Evolutionary conservation across 2,113 vertebrate genomes (phyloP).

Genomic region (Colinus virginianus): DNA sequence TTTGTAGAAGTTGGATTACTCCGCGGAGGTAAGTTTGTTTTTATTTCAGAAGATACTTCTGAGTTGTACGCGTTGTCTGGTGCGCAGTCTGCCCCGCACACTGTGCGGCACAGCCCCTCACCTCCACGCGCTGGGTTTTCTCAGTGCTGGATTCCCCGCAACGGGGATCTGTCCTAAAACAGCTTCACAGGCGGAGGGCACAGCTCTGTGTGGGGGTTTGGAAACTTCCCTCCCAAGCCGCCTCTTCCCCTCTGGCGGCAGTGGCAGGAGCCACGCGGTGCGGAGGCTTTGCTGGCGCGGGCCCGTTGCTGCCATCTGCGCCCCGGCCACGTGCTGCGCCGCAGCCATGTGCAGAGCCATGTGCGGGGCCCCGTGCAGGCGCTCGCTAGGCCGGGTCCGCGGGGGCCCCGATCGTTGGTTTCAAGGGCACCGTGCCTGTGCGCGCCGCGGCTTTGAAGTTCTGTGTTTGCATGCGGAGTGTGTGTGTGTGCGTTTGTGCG

Average conservation of each 20-base stretch:
- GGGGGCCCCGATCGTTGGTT: slow-evolving; percentile 54
- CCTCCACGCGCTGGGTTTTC: accelerated
- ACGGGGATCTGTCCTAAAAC: neutral
- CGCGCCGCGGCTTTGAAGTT: neutral
- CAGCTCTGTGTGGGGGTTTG: neutral
- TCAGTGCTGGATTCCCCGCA: neutral
- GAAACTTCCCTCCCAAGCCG: slow-evolving; percentile 3
- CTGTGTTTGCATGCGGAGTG: neutral
- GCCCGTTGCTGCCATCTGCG: slow-evolving; percentile 63
- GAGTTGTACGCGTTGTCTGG: neutral
- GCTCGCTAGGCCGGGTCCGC: slow-evolving; percentile 9
- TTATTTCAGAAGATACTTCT: neutral
- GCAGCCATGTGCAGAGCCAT: slow-evolving; percentile 48
- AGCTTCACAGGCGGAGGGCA: neutral
- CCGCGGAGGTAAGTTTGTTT: slow-evolving; percentile 59
- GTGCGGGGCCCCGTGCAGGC: no score
- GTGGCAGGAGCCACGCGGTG: slow-evolving; percentile 59
- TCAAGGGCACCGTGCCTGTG: slow-evolving; percentile 25
- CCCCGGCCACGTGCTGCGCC: slow-evolving; percentile 58
- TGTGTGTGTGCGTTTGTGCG: neutral
- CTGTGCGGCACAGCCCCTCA: neutral
- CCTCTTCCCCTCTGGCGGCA: neutral
- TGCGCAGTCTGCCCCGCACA: neutral
- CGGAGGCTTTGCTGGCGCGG: slow-evolving; percentile 54
- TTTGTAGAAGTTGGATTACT: slow-evolving; percentile 66